phyloP scores from a whole-genome alignment of 1,140 invertebrate species.

The Cylas formicarius region DNA sequence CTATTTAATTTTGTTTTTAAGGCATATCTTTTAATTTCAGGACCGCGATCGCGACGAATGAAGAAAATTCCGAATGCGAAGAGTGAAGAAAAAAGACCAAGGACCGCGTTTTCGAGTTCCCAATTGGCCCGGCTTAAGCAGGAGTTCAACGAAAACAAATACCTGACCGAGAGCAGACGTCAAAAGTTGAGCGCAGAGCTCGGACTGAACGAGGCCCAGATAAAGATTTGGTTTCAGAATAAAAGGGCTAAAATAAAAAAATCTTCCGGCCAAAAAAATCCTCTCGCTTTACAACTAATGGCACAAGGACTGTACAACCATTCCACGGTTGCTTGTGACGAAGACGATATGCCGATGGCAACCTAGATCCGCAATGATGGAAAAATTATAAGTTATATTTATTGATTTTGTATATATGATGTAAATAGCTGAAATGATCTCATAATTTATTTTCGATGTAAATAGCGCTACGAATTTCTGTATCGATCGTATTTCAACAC shows the following conservation, averaged over 20 bases:
- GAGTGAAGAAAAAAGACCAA: constrained; percentile 86
- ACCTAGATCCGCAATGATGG: constrained; percentile 6
- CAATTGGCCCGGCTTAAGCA: constrained; percentile 86
- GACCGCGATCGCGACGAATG: constrained; percentile 78
- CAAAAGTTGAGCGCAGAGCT: constrained; percentile 81
- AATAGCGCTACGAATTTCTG: too few relatives aligned
- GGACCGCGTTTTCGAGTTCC: constrained; percentile 94
- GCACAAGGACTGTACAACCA: constrained; percentile 88
- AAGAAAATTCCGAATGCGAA: constrained; percentile 53
- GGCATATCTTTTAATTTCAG: constrained; percentile 48
- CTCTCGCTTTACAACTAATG: constrained; percentile 81
- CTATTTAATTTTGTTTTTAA: constrained; percentile 1
- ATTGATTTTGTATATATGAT: constrained; percentile 1
- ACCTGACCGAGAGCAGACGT: constrained; percentile 82
- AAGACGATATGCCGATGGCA: constrained; percentile 53
- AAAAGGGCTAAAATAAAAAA: constrained; percentile 95
- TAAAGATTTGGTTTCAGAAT: constrained; percentile 96
- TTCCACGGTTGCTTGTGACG: constrained; percentile 68
- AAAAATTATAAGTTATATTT: background rate
- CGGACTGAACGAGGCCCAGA: constrained; percentile 87
- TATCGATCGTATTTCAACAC: too few relatives aligned
- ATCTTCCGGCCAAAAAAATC: constrained; percentile 71
- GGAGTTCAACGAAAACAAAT: constrained; percentile 87
- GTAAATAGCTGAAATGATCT: too few relatives aligned
- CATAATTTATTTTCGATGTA: too few relatives aligned